Conservation (phyloP, 2,888 invertebrate species). For the Schizaphis graminum region DNA sequence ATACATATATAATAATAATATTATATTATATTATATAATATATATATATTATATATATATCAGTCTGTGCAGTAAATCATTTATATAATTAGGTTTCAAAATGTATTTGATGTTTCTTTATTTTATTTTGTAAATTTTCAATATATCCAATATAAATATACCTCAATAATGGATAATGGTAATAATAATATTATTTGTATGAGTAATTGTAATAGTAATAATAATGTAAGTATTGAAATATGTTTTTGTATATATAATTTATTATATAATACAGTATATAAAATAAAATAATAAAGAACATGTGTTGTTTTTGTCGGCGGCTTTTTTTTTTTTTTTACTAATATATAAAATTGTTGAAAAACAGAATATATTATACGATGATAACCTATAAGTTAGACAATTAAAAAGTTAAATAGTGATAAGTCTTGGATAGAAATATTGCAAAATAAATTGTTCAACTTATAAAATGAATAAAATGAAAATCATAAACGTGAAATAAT, state of each 20-base stretch:
- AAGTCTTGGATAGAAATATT: slow-evolving; percentile 22
- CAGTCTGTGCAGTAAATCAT: background rate
- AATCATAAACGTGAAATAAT: slow-evolving; percentile 21
- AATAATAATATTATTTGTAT: slow-evolving; percentile 15
- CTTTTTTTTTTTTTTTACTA: slow-evolving; percentile 36
- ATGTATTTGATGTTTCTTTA: background rate
- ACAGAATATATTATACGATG: slow-evolving; percentile 15
- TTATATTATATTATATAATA: too few species aligned
- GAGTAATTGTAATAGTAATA: background rate
- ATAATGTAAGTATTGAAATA: slow-evolving; percentile 30
- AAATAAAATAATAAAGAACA: slow-evolving; percentile 46
- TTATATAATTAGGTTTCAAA: background rate
- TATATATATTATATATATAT: background rate
- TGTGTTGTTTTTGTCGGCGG: slow-evolving; percentile 12
- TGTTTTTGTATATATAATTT: slow-evolving; percentile 35
- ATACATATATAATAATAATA: too few species aligned
- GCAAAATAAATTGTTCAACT: slow-evolving; percentile 47
- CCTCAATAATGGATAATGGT: background rate
- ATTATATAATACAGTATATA: slow-evolving; percentile 46
- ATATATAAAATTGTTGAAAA: slow-evolving; percentile 51
- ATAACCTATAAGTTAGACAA: slow-evolving; percentile 31
- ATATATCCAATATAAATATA: background rate
- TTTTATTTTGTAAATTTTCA: background rate
- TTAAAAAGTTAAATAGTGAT: slow-evolving; percentile 40
- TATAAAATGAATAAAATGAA: slow-evolving; percentile 47